Evolutionary conservation across 37 sponge, comb jelly and placozoan genomes (phyloP).

Genomic region (Spongilla lacustris): DNA sequence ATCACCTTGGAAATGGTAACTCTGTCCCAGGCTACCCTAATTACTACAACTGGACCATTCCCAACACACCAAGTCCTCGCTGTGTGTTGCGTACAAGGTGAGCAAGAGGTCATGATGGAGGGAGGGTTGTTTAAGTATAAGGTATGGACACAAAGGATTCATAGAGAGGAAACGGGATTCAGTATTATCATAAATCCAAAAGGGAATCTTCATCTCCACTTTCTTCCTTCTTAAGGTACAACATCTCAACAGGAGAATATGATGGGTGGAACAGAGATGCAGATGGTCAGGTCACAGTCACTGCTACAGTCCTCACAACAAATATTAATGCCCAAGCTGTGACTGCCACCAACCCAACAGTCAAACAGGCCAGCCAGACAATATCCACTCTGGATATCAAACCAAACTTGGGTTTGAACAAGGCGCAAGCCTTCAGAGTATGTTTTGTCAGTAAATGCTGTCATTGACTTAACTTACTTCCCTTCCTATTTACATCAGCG

Average conservation of each 20-base stretch:
- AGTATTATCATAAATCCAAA: no score
- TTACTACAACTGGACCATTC: constrained; percentile 98
- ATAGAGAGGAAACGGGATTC: no score
- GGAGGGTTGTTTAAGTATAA: neutral
- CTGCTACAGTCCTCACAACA: neutral
- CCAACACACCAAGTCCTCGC: constrained; percentile 77
- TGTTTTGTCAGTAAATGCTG: neutral
- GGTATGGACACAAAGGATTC: no score
- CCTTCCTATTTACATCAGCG: constrained; percentile 57
- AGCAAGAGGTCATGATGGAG: neutral
- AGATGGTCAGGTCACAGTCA: constrained; percentile 9
- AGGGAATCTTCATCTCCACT: neutral
- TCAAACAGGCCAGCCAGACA: constrained; percentile 24
- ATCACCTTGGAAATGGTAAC: constrained; percentile 94
- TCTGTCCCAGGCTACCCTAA: constrained; percentile 84
- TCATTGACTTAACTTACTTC: no score
- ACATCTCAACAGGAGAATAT: constrained; percentile 95
- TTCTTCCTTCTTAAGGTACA: constrained; percentile 72
- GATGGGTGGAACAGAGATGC: constrained; percentile 73
- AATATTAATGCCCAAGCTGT: neutral
- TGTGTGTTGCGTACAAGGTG: constrained; percentile 93
- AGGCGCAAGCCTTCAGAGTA: neutral
- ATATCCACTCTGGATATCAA: neutral
- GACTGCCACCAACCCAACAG: neutral
- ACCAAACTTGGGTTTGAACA: constrained; percentile 3